Evolutionary conservation across 2,797 vertebrate genomes (phyloP).

Genomic region (Periparus ater): DNA sequence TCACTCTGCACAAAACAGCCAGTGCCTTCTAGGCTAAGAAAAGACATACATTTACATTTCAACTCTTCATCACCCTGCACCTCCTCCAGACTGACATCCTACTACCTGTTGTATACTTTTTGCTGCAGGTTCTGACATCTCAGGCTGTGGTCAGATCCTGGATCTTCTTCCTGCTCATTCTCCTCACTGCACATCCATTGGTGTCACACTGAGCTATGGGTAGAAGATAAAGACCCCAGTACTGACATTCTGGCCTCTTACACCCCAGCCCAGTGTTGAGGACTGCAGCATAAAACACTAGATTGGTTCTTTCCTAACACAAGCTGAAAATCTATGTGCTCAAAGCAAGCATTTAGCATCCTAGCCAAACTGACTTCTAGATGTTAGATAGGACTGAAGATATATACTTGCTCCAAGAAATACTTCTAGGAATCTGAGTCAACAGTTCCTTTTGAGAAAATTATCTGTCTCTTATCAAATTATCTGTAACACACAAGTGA

Average conservation of each 20-base stretch:
- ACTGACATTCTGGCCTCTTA: not conserved
- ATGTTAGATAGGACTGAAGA: not conserved
- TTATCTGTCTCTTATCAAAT: not conserved
- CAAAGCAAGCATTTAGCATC: not conserved
- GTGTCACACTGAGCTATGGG: not conserved
- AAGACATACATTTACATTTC: not conserved
- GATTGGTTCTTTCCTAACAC: not conserved
- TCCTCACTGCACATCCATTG: too few relatives aligned
- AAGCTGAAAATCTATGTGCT: not conserved
- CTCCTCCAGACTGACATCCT: not conserved
- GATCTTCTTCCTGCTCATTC: not conserved
- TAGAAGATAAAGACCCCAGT: not conserved
- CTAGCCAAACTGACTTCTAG: not conserved
- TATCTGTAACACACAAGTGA: not conserved
- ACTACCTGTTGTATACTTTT: not conserved
- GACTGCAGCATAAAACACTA: not conserved
- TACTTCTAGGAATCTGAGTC: not conserved
- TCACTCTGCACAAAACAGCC: not conserved
- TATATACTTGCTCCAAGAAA: not conserved
- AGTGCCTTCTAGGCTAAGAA: not conserved
- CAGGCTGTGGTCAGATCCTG: not conserved
- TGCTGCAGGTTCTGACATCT: not conserved
- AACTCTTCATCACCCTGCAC: not conserved
- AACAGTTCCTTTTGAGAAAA: not conserved
- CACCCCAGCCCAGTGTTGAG: rapidly evolving